Evolutionary conservation across 2,888 invertebrate species (phyloP).

Genomic region (Acanthococcus lagerstroemiae): DNA sequence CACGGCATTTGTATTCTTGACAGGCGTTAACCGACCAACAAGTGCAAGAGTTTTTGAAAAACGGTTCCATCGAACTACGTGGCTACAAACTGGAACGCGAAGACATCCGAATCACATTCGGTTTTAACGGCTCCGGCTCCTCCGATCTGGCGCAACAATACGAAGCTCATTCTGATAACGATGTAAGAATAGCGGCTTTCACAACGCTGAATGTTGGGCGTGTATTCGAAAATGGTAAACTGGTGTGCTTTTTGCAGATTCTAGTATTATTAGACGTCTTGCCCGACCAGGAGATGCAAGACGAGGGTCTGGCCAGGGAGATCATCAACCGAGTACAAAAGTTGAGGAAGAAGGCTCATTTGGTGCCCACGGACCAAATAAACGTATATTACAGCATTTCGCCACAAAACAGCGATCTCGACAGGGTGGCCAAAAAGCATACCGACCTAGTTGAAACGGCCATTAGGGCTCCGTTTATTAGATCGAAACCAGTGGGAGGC

Average conservation of each 20-base stretch:
- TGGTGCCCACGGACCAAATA: slow-evolving; percentile 85
- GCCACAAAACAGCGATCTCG: slow-evolving; percentile 50
- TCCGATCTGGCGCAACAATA: slow-evolving; percentile 54
- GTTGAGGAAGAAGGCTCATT: slow-evolving; percentile 83
- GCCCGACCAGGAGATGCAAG: slow-evolving; percentile 78
- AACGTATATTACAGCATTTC: slow-evolving; percentile 63
- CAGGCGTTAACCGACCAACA: slow-evolving; percentile 33
- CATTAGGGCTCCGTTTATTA: slow-evolving; percentile 66
- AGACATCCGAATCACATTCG: slow-evolving; percentile 76
- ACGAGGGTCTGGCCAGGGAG: slow-evolving; percentile 92
- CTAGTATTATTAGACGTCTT: slow-evolving; percentile 81
- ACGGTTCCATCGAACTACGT: slow-evolving; percentile 48
- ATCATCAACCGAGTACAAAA: slow-evolving; percentile 94
- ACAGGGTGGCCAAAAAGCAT: slow-evolving; percentile 58
- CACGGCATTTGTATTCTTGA: not conserved
- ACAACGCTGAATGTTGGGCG: not conserved
- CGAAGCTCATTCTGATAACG: slow-evolving; percentile 82
- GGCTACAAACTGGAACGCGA: slow-evolving; percentile 66
- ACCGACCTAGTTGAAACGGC: slow-evolving; percentile 67
- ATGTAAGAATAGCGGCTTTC: slow-evolving; percentile 43
- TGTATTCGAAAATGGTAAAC: not conserved
- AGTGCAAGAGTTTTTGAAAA: slow-evolving; percentile 36
- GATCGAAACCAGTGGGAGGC: slow-evolving; percentile 39
- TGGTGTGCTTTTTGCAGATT: slow-evolving; percentile 43
- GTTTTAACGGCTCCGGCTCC: slow-evolving; percentile 52